Evolutionary conservation across 1,140 invertebrate genomes (phyloP), one percentile per base, ranked within the genome.

Genomic region (Nomia melanderi): DNA sequence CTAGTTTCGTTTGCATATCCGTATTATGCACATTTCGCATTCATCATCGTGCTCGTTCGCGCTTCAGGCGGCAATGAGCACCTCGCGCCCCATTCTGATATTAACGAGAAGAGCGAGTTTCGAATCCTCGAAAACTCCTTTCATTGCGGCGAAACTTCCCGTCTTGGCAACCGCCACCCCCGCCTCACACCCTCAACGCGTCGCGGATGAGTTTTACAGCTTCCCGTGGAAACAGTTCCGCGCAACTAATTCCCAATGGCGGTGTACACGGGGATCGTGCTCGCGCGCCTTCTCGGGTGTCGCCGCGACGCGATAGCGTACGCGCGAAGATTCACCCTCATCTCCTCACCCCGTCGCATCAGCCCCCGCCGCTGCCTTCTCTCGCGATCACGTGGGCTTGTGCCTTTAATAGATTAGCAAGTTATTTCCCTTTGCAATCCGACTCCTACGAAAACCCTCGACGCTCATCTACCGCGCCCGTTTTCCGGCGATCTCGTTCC

Each of bases 341-440:
- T 14, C 12, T 39, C 36, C 7, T 7, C n/a, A 53, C 6, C 23
- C n/a, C 23, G 5, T 2, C 23, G 9, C 9, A 54, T 5, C 44
- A n/a, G n/a, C 8, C 50, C n/a, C 4, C 8, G 41, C 11, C 41
- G 17, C 17, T 7, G 47, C 47, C 47, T 9, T 17, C 56, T 25
- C 71, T 39, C 60, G 14, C 47, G n/a, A 31, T 73, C 60, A 27
- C 47, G 47, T 17, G 25, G 14, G 59, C 70, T 81, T 84, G 71
- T 54, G 64, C 80, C 79, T 82, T 86, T 85, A 84, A 87, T 85
- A 86, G 83, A 87, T 86, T 87, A 83, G 77, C 81, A 82, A 87
- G 84, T 65, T 86, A 87, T 88, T 88, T 86, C 84, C 82, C 74
- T 67, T 77, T 83, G 84, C 84, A 86, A 86, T 88, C 86, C 82